phyloP scores from a whole-genome alignment of 2,797 vertebrate species.

The Hephaestus fuliginosus region DNA sequence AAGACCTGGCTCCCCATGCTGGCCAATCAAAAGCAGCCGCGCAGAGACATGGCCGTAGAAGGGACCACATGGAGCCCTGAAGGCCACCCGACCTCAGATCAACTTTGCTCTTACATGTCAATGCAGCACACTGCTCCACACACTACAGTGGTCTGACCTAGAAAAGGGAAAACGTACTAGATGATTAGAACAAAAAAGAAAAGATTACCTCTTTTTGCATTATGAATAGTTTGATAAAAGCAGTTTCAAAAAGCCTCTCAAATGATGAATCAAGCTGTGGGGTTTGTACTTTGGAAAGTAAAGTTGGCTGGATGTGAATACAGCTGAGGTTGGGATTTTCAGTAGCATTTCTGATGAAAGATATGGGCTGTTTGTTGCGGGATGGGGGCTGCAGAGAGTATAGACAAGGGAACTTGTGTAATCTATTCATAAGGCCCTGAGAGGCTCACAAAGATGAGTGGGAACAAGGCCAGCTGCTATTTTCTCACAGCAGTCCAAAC shows the following conservation, averaged over 20 bases:
- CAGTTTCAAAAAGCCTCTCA: slow-evolving; percentile 43
- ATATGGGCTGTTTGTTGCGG: slow-evolving; percentile 77
- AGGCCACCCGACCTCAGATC: slow-evolving; percentile 73
- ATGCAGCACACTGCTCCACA: slow-evolving; percentile 19
- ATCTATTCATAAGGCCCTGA: slow-evolving; percentile 85
- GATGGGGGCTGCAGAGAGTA: slow-evolving; percentile 65
- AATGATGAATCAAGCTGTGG: slow-evolving; percentile 49
- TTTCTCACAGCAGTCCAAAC: slow-evolving; percentile 78
- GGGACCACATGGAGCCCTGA: slow-evolving; percentile 71
- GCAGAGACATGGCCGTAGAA: slow-evolving; percentile 79
- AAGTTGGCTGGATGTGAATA: slow-evolving; percentile 63
- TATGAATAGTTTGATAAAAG: slow-evolving; percentile 41
- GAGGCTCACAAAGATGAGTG: slow-evolving; percentile 77
- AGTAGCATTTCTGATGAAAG: slow-evolving; percentile 60
- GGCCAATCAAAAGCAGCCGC: slow-evolving; percentile 78
- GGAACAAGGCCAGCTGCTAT: slow-evolving; percentile 77
- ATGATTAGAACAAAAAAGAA: slow-evolving; percentile 16
- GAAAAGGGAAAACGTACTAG: slow-evolving; percentile 39
- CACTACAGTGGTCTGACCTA: slow-evolving; percentile 35
- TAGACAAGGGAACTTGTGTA: slow-evolving; percentile 84
- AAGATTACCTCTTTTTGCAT: slow-evolving; percentile 12
- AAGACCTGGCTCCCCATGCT: slow-evolving; percentile 67
- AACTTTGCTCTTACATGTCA: slow-evolving; percentile 56
- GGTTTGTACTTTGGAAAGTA: slow-evolving; percentile 44
- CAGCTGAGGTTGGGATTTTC: slow-evolving; percentile 56